Evolutionary conservation across 2,797 vertebrate species (phyloP).

Genomic region (Glossophaga mutica): DNA sequence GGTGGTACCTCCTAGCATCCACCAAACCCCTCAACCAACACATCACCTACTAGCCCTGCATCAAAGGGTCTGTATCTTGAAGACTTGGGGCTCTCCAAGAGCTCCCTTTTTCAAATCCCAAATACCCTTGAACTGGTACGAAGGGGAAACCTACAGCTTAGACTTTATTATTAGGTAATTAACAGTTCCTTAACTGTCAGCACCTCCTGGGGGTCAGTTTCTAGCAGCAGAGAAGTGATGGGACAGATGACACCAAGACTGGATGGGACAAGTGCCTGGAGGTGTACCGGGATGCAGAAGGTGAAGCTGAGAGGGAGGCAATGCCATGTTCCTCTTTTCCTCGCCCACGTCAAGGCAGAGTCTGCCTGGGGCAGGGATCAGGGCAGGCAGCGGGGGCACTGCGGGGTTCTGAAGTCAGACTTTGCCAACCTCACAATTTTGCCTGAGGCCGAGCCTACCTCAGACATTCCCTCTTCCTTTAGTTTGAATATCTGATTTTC

Average conservation of each 20-base stretch:
- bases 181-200: neutral
- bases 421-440: neutral
- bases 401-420: neutral
- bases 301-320: neutral
- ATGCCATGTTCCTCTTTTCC: neutral
- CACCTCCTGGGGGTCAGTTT: neutral
- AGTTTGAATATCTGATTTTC: conserved; percentile 66
- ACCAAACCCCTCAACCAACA: neutral
- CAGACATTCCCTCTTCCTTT: conserved; percentile 3
- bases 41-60: neutral
- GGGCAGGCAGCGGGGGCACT: neutral
- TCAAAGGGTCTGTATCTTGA: neutral
- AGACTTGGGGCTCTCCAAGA: neutral
- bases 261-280: neutral
- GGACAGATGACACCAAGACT: neutral
- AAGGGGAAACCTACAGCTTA: neutral
- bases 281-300: neutral
- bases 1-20: neutral
- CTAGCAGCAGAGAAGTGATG: neutral
- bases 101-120: neutral
- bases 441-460: neutral
- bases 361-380: neutral
- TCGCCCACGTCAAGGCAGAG: neutral
- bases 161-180: conserved; percentile 24
- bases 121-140: neutral